phyloP scores from a whole-genome alignment of 1,140 invertebrate species.

The Neodiprion fabricii region DNA sequence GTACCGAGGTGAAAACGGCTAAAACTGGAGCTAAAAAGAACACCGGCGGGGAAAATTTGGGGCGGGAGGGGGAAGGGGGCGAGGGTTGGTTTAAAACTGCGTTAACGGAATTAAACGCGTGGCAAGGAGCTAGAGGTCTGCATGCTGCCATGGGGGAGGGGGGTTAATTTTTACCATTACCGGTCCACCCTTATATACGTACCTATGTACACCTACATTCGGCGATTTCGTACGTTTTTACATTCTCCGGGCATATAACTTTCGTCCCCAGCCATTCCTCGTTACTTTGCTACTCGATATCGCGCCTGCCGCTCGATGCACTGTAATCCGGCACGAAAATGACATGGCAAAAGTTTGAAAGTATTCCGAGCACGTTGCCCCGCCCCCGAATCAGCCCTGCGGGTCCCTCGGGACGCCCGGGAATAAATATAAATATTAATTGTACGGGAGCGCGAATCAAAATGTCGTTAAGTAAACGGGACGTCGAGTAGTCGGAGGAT shows the following conservation, averaged over 20 bases:
- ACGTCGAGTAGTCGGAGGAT: too few relatives aligned
- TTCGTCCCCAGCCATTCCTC: neutral
- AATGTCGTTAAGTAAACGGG: neutral
- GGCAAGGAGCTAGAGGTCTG: neutral
- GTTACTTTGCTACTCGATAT: conserved; percentile 14
- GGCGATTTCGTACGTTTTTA: conserved; percentile 4
- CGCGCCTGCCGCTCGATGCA: neutral
- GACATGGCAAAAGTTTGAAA: neutral
- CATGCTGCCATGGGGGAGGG: neutral
- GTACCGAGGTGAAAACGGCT: neutral
- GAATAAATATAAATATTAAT: neutral
- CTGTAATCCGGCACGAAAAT: too few relatives aligned
- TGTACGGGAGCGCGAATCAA: neutral
- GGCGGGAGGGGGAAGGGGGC: too few relatives aligned
- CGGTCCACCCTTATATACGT: neutral
- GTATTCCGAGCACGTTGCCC: neutral
- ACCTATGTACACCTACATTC: conserved; percentile 12
- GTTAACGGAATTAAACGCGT: conserved; percentile 7
- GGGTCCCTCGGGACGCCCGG: too few relatives aligned
- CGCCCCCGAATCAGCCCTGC: neutral
- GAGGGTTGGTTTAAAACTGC: neutral
- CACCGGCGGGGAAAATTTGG: neutral
- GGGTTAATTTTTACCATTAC: conserved; percentile 3
- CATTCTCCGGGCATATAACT: neutral
- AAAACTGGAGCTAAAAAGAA: neutral